Evolutionary conservation across 2,888 invertebrate species (phyloP).

Genomic region (Fragum whitleyi): DNA sequence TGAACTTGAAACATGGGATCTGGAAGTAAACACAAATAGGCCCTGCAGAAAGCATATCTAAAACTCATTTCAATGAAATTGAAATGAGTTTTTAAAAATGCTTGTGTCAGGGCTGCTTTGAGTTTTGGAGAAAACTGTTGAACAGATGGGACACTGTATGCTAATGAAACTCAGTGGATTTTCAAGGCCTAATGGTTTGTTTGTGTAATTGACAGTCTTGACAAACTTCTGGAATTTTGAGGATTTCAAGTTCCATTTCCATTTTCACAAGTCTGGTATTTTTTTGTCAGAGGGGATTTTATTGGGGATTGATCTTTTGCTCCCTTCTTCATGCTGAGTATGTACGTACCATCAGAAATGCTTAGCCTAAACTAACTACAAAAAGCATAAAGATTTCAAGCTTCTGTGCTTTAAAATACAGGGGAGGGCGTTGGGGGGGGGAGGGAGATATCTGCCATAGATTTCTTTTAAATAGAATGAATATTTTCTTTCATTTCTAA

Average conservation of each 20-base stretch:
- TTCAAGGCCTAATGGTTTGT: conserved; percentile 22
- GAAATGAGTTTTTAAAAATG: not conserved
- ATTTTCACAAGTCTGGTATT: conserved; percentile 6
- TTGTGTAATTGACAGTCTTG: conserved; percentile 23
- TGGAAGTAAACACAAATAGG: not conserved
- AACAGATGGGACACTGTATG: conserved; percentile 26
- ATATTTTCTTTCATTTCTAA: too few relatives aligned
- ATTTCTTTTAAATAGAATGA: too few relatives aligned
- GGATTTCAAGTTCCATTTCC: conserved; percentile 20
- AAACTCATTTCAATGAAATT: not conserved
- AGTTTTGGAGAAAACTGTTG: conserved; percentile 4
- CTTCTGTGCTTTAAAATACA: too few relatives aligned
- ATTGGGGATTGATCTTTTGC: not conserved
- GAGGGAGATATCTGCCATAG: too few relatives aligned
- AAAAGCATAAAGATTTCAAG: too few relatives aligned
- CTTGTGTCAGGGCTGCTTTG: not conserved
- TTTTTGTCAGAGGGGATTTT: conserved; percentile 19
- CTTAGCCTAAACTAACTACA: too few relatives aligned
- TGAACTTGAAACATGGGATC: not conserved
- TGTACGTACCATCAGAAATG: too few relatives aligned
- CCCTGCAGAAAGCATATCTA: not conserved
- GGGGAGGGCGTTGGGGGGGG: too few relatives aligned
- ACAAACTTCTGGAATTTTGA: not conserved
- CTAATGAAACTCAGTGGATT: conserved; percentile 29
- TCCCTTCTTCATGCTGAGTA: too few relatives aligned